Evolutionary conservation across 2,113 vertebrate species (phyloP).

Genomic region (Phyllopteryx taeniolatus): DNA sequence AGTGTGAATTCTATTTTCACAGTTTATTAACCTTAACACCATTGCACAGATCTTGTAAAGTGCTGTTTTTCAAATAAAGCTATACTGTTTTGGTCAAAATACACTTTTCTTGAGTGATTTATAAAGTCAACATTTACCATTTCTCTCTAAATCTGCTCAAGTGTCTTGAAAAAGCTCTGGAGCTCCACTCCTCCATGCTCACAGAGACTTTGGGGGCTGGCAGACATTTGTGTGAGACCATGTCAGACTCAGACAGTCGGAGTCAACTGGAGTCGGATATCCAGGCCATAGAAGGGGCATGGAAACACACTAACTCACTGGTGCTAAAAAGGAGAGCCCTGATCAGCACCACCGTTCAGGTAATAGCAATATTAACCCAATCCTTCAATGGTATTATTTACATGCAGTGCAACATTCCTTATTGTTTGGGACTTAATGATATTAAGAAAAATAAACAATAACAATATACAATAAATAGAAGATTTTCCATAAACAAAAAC

Average conservation of each 20-base stretch:
- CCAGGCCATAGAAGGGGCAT: conserved; percentile 68
- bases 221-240: conserved; percentile 56
- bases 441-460: background rate
- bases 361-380: conserved; percentile 23
- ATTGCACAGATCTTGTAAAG: background rate
- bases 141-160: background rate
- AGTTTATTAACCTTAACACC: background rate
- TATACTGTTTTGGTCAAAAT: background rate
- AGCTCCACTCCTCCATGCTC: conserved; percentile 65
- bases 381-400: background rate
- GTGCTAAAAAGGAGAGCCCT: conserved; percentile 60
- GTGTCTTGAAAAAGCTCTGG: conserved; percentile 71
- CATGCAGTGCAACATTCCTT: background rate
- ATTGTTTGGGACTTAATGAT: background rate
- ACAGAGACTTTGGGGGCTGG: conserved; percentile 67
- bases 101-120: background rate
- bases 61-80: background rate
- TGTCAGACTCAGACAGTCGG: conserved; percentile 34
- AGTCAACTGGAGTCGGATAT: conserved; percentile 67
- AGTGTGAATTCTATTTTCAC: background rate
- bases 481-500: background rate
- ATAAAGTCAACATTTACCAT: background rate
- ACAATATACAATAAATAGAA: background rate
- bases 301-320: conserved; percentile 68
- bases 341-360: conserved; percentile 66